Percentiles rank a stretch among this genome's conserved stretches.
These are phyloP conservation scores for Rhogogaster chlorosoma DNA, from an alignment of 2,888 invertebrate genomes.

Conservation along the genomic window DNA sequence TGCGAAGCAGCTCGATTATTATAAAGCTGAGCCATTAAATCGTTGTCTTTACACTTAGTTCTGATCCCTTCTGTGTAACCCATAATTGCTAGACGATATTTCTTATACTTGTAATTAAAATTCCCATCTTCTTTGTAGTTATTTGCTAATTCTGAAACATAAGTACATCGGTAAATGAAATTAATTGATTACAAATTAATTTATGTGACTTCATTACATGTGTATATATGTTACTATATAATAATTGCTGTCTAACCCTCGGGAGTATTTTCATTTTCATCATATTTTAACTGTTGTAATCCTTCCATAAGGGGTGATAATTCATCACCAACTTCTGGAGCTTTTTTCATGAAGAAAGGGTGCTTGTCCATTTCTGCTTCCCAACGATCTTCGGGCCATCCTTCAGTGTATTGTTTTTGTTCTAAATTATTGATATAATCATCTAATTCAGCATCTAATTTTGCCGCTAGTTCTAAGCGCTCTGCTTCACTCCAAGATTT, in stretches of 20 bases:
- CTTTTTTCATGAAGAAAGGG: constrained; percentile 93
- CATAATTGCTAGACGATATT: constrained; percentile 92
- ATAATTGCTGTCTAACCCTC: constrained; percentile 77
- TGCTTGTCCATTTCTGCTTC: constrained; percentile 94
- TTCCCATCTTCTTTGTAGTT: constrained; percentile 98
- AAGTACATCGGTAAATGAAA: constrained; percentile 49
- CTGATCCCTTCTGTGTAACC: constrained; percentile 95
- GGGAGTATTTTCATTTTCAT: constrained; percentile 92
- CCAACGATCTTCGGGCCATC: constrained; percentile 93
- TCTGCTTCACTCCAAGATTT: constrained; percentile 83
- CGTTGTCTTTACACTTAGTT: constrained; percentile 84
- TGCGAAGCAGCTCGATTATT: constrained; percentile 96
- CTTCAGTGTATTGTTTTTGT: constrained; percentile 85
- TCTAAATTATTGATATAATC: constrained; percentile 88
- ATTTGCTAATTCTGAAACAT: constrained; percentile 86
- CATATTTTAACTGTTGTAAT: constrained; percentile 95
- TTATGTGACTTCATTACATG: neutral
- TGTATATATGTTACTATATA: neutral
- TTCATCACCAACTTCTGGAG: constrained; percentile 85
- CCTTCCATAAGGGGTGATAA: constrained; percentile 93
- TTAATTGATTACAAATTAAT: constrained; percentile 9
- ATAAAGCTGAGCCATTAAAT: constrained; percentile 90
- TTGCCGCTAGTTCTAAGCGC: constrained; percentile 85
- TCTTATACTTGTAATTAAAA: constrained; percentile 95
- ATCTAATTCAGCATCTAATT: constrained; percentile 90